phyloP scores from a whole-genome alignment of 2,888 invertebrate species.

The Yponomeuta malinellus region DNA sequence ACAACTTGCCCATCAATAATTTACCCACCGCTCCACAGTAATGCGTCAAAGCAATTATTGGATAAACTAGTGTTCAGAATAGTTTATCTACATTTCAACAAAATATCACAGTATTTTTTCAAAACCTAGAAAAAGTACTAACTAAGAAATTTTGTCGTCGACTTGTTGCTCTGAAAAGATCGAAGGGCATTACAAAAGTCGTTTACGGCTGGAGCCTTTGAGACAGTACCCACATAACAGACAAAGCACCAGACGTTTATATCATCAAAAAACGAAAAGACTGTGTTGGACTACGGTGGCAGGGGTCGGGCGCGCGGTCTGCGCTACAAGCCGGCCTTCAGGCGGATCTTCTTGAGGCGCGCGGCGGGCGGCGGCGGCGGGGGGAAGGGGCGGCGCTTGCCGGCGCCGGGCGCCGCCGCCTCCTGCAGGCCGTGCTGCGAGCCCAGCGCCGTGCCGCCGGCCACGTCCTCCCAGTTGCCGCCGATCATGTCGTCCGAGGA shows the following conservation, averaged over 20 bases:
- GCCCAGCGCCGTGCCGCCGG: slow-evolving; percentile 40
- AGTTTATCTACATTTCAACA: not conserved
- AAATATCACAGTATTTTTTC: not conserved
- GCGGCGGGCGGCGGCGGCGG: slow-evolving; percentile 28
- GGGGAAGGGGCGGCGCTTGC: slow-evolving; percentile 46
- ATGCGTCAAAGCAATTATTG: not conserved
- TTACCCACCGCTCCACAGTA: not conserved
- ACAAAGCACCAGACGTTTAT: not conserved
- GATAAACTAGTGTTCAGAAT: no score
- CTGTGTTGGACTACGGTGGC: slow-evolving; percentile 22
- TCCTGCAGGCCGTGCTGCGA: slow-evolving; percentile 12
- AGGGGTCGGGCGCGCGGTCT: slow-evolving; percentile 29
- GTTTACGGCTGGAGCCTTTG: not conserved
- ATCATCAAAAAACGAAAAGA: not conserved
- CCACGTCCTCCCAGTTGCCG: slow-evolving; percentile 48
- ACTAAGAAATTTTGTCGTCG: not conserved
- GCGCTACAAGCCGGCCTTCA: slow-evolving; percentile 60
- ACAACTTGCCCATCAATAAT: not conserved
- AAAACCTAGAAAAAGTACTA: not conserved
- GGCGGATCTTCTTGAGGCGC: slow-evolving; percentile 59
- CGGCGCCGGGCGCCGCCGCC: slow-evolving; percentile 20
- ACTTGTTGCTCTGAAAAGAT: not conserved
- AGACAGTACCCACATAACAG: not conserved
- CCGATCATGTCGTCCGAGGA: slow-evolving; percentile 47
- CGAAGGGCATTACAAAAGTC: not conserved